These are phyloP conservation scores for Drosophila lini DNA, from an alignment of 1,140 invertebrate species.

Conservation along the genomic window DNA sequence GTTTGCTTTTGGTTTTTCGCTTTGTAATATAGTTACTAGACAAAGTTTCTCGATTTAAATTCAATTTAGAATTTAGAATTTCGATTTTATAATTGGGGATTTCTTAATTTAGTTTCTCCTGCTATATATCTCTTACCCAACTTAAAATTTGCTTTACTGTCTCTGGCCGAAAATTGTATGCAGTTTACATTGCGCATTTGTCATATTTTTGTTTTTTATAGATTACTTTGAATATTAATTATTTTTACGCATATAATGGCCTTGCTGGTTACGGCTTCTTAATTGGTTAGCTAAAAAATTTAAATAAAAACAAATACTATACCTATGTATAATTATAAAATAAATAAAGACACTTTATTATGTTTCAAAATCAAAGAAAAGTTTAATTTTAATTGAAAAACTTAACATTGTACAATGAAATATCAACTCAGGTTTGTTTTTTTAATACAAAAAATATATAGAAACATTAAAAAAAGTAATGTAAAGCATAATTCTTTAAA, in stretches of 20 bases:
- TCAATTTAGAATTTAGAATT: slow-evolving; percentile 38
- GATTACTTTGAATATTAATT: slow-evolving; percentile 19
- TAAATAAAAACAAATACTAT: background rate
- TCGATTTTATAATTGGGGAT: slow-evolving; percentile 10
- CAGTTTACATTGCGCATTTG: slow-evolving; percentile 73
- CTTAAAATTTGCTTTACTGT: slow-evolving; percentile 52
- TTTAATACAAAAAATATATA: slow-evolving; percentile 13
- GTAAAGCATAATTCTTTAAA: slow-evolving; percentile 15
- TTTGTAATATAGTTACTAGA: slow-evolving; percentile 54
- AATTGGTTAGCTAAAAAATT: slow-evolving; percentile 24
- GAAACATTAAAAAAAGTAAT: slow-evolving; percentile 2
- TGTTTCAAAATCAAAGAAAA: slow-evolving; percentile 14
- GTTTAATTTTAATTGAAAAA: slow-evolving; percentile 48
- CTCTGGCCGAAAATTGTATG: slow-evolving; percentile 62
- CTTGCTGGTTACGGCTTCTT: slow-evolving; percentile 6
- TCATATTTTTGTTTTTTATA: slow-evolving; percentile 11
- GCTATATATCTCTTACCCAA: slow-evolving; percentile 19
- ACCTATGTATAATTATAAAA: background rate
- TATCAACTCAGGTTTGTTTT: background rate
- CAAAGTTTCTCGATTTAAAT: slow-evolving; percentile 52
- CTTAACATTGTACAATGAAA: slow-evolving; percentile 36
- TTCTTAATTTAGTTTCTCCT: slow-evolving; percentile 37
- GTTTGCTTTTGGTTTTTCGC: slow-evolving; percentile 18
- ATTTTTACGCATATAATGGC: slow-evolving; percentile 17
- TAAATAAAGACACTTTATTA: slow-evolving; percentile 16